phyloP scores from a whole-genome alignment of 2,113 vertebrate genomes.

The Myrmecobius fasciatus region DNA sequence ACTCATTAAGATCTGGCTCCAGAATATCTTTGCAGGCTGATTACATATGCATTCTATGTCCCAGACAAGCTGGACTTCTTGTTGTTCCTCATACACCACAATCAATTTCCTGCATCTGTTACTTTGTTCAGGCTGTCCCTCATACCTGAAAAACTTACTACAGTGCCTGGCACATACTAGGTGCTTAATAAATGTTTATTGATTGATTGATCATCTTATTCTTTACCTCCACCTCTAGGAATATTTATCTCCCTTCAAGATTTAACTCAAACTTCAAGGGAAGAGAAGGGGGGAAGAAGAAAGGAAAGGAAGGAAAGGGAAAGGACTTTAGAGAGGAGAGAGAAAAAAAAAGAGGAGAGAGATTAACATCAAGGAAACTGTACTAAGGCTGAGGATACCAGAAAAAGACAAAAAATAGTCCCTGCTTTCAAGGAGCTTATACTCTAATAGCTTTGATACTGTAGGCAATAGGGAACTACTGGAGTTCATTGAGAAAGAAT shows the following conservation, averaged over 20 bases:
- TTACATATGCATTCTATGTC: not conserved
- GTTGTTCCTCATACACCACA: not conserved
- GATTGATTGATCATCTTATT: not conserved
- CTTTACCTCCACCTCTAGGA: not conserved
- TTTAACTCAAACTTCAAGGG: not conserved
- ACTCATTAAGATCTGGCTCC: not conserved
- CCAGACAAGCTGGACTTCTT: not conserved
- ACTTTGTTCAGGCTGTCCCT: not conserved
- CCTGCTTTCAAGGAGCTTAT: not conserved
- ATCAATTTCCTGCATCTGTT: not conserved
- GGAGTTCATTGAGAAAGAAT: not conserved
- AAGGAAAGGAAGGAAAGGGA: not conserved
- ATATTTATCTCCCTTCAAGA: not conserved
- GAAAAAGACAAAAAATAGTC: not conserved
- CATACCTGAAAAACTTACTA: not conserved
- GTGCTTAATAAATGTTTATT: not conserved
- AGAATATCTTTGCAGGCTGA: not conserved
- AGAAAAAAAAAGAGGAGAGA: too few species aligned
- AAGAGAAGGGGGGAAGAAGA: not conserved
- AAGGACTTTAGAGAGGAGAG: not conserved
- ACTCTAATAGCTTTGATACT: not conserved
- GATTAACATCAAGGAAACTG: not conserved
- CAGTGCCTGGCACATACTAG: not conserved
- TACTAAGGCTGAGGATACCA: too few species aligned
- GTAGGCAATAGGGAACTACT: not conserved